Percentiles rank a stretch among this genome's conserved stretches.
Evolutionary conservation across 1,140 invertebrate species (phyloP).

Genomic region (Paraescarpia echinospica): DNA sequence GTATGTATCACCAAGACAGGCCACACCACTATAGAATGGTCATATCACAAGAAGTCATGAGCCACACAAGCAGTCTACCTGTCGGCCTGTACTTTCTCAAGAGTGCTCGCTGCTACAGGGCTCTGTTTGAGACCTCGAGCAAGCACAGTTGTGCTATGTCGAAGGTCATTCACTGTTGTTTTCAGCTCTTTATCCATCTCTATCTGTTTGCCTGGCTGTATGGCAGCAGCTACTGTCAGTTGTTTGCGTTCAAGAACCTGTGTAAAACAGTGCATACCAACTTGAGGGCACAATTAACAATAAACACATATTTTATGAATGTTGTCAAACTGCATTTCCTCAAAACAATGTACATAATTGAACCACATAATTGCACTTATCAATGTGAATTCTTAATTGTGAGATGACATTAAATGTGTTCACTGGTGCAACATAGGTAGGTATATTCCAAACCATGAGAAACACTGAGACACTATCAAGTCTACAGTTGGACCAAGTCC

Average conservation of each 20-base stretch:
- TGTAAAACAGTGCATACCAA: neutral
- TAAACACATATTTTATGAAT: no score
- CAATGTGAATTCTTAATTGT: neutral
- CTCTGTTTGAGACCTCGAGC: conserved; percentile 52
- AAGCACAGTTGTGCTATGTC: conserved; percentile 52
- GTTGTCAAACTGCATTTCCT: neutral
- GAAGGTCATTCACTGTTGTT: conserved; percentile 44
- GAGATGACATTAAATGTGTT: neutral
- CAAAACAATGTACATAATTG: neutral
- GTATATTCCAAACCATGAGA: neutral
- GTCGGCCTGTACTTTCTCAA: conserved; percentile 54
- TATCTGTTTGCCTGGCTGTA: neutral
- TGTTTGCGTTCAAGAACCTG: neutral
- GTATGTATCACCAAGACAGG: neutral
- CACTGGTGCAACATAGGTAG: neutral
- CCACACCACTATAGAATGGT: neutral
- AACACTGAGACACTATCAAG: no score
- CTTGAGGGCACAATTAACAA: no score
- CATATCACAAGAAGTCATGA: neutral
- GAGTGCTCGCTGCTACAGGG: conserved; percentile 53
- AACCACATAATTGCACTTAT: neutral
- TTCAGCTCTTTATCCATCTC: conserved; percentile 20
- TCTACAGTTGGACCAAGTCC: no score
- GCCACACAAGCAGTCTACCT: conserved; percentile 36
- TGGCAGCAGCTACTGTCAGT: neutral